Evolutionary conservation across 2,888 invertebrate genomes (phyloP).

Genomic region (Panopea generosa): DNA sequence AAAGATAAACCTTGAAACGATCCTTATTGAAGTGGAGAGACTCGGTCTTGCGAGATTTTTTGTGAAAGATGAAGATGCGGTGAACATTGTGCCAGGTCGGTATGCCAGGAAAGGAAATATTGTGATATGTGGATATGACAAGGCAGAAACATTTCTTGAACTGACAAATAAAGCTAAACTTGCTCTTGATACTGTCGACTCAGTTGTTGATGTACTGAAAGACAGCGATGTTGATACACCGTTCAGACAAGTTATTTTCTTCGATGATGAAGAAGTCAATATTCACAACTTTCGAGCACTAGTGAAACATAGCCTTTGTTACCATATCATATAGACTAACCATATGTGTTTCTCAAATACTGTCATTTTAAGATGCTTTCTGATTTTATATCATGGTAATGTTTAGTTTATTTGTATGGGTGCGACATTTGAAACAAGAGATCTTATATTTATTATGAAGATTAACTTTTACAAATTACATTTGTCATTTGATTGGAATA

Average conservation of each 20-base stretch:
- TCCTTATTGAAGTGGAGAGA: conserved; percentile 63
- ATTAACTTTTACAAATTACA: no score
- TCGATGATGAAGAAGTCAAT: conserved; percentile 70
- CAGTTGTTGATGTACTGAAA: not conserved
- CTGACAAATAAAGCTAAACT: not conserved
- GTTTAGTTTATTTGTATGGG: no score
- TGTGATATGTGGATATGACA: conserved; percentile 71
- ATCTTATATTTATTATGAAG: no score
- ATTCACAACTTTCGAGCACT: conserved; percentile 61
- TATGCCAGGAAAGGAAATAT: conserved; percentile 63
- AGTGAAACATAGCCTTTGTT: conserved; percentile 54
- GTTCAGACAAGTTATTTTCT: conserved; percentile 37
- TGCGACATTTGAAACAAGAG: no score
- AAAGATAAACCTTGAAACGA: conserved; percentile 61
- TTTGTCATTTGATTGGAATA: no score
- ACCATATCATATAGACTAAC: conserved; percentile 16
- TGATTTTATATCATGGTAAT: no score
- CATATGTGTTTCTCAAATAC: no score
- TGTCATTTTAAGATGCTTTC: no score
- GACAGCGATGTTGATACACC: not conserved
- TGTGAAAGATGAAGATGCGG: conserved; percentile 23
- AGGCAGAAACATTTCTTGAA: conserved; percentile 66
- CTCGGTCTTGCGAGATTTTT: conserved; percentile 60
- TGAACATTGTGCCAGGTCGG: conserved; percentile 27
- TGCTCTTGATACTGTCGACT: not conserved